Percentiles rank a stretch among this genome's conserved stretches.
These are phyloP conservation scores for Etheostoma nigrum DNA, from an alignment of 2,797 vertebrate species.

Conservation along the genomic window DNA sequence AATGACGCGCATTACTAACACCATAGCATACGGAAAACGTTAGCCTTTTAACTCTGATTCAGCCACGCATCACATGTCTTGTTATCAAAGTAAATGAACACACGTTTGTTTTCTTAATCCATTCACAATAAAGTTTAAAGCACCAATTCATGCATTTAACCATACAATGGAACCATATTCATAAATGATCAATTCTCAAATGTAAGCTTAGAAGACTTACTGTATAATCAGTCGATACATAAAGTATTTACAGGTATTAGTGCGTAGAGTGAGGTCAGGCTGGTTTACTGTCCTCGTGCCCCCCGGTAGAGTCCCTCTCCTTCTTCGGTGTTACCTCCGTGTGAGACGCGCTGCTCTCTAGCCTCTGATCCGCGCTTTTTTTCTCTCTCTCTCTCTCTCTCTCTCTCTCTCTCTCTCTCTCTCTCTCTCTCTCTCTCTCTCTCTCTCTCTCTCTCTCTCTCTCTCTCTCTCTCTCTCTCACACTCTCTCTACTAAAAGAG, in stretches of 20 bases:
- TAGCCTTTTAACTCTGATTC: accelerated
- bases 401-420: background rate
- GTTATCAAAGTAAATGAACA: background rate
- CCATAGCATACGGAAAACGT: background rate
- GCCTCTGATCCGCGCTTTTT: background rate
- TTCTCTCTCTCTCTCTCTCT: background rate
- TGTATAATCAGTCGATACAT: background rate
- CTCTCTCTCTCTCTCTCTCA: background rate
- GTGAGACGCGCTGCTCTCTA: constrained; percentile 7
- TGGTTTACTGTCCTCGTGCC: constrained; percentile 17
- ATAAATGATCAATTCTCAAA: background rate
- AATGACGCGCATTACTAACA: background rate
- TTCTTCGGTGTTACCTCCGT: constrained; percentile 18
- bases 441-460: background rate
- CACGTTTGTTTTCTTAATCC: too few relatives aligned
- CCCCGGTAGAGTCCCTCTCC: constrained; percentile 5
- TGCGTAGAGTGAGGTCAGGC: background rate
- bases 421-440: background rate
- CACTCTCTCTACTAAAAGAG: too few relatives aligned
- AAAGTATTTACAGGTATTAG: background rate
- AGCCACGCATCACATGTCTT: too few relatives aligned
- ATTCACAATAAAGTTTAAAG: background rate
- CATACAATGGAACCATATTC: background rate
- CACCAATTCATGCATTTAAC: background rate
- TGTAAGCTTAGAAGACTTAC: background rate